Evolutionary conservation across 2,888 invertebrate genomes (phyloP).

Genomic region (Crematogaster levior): DNA sequence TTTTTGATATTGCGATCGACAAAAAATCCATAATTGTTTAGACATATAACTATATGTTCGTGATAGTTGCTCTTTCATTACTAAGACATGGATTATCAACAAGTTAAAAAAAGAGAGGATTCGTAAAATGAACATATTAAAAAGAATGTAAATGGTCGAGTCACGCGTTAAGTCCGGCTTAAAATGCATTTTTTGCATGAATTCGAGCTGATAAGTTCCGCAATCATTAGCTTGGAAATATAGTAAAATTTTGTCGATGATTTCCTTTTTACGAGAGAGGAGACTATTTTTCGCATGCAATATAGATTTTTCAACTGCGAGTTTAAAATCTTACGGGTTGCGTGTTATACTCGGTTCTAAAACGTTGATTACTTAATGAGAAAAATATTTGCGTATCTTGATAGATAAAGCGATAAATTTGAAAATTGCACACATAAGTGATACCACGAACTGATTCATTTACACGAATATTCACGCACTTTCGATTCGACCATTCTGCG

Average conservation of each 20-base stretch:
- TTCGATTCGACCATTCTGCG: not conserved
- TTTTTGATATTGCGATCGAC: not conserved
- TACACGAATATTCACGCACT: not conserved
- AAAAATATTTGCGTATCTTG: not conserved
- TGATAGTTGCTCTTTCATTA: not conserved
- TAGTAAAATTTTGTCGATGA: conserved; percentile 12
- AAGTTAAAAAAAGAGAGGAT: too few relatives aligned
- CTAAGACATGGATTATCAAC: too few relatives aligned
- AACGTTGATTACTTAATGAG: not conserved
- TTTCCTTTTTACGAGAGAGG: not conserved
- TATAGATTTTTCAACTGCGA: not conserved
- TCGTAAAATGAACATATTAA: too few relatives aligned
- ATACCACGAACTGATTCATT: not conserved
- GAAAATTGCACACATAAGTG: not conserved
- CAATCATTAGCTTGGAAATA: not conserved
- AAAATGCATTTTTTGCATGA: not conserved
- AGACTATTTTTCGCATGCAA: not conserved
- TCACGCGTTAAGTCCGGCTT: too few relatives aligned
- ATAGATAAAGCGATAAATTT: conserved; percentile 2
- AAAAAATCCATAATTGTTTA: not conserved
- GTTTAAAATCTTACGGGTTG: not conserved
- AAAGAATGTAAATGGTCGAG: too few relatives aligned
- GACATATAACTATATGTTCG: not conserved
- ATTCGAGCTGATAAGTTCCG: not conserved
- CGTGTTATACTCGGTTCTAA: not conserved